Base-by-base conservation (phyloP, 2,888 invertebrate species). In the Osmoderma eremita region DNA sequence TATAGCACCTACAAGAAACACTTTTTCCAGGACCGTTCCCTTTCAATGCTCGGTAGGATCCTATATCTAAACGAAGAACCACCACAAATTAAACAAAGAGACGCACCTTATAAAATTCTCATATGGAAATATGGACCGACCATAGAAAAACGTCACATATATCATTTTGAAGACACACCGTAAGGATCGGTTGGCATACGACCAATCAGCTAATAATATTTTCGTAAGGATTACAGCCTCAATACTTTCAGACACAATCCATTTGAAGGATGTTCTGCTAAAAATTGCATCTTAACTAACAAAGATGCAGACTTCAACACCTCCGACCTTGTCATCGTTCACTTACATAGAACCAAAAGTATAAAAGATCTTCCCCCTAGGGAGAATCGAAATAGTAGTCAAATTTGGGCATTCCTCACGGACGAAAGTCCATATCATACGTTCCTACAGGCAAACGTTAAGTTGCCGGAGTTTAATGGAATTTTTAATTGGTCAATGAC, bases 401-500 rank as follows among this genome's bases (percentile, higher is more conserved):
- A 91, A 78, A 85, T 87, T 70, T 91, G 91, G 91, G 85, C 91
- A 49, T 91, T 90, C 72, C 78, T 90, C 64, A 89, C 86, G 0
- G 91, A 91, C 72, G 91, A 91, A 79, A 87, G 90, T 15, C 90
- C 91, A 0, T 75, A 76, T 8, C 82, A 90, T 72, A 85, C 88
- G 0, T 90, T 90, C 75, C 75, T 86, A 0, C 72, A 83, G 41
- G 74, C 82, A 0, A 75, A 75, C 5, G 73, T 73, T 8, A 81
- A 83, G 0, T 74, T 84, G 1, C 74, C 77, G 1, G 78, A 84
- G 24, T 85, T 87, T 71, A 84, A 88, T 68, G 84, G 86, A 12
- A 70, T 88, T n/a, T 93, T 90, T 74, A 90, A 90, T 76, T 90
- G 90, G 90, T 88, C 90, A 0, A 89, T 90, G 89, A 86, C 86